These are phyloP conservation scores for Anoura caudifer DNA, from an alignment of 2,113 vertebrate genomes.

Conservation along the genomic window DNA sequence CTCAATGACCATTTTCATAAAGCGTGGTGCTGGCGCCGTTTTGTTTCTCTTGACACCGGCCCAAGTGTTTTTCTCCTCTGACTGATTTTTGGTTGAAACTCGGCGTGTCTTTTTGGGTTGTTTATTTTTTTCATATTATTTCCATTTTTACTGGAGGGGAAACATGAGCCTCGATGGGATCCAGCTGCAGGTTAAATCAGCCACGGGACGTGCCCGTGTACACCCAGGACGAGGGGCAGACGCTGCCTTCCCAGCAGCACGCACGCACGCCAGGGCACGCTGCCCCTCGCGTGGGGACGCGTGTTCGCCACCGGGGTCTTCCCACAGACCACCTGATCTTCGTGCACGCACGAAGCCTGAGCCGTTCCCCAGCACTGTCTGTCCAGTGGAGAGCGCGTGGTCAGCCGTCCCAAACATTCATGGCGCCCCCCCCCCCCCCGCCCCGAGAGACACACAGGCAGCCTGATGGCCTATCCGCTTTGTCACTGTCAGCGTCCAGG, in stretches of 20 bases:
- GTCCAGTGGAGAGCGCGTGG: fast-evolving
- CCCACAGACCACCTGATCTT: not conserved
- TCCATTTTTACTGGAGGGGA: slow-evolving; percentile 70
- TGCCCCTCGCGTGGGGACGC: fast-evolving
- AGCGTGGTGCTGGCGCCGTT: slow-evolving; percentile 63
- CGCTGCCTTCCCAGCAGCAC: fast-evolving
- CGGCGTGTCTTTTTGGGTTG: not conserved
- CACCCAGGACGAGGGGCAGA: not conserved
- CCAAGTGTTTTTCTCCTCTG: slow-evolving; percentile 78
- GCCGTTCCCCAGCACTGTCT: not conserved
- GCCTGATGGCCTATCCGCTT: not conserved
- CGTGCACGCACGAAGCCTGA: fast-evolving
- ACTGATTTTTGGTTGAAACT: slow-evolving; percentile 69
- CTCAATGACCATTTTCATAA: slow-evolving; percentile 75
- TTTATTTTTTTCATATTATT: slow-evolving; percentile 51
- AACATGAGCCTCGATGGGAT: not conserved
- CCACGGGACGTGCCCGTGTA: not conserved
- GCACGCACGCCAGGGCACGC: fast-evolving
- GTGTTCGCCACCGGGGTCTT: not conserved
- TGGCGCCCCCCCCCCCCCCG: no score
- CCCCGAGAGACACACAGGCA: not conserved
- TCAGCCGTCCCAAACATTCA: fast-evolving
- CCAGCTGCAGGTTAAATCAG: not conserved
- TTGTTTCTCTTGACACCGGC: slow-evolving; percentile 77
- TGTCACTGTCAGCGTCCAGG: no score